These are phyloP conservation scores for Microhierax caerulescens DNA, from an alignment of 2,797 vertebrate genomes.

Conservation along the genomic window DNA sequence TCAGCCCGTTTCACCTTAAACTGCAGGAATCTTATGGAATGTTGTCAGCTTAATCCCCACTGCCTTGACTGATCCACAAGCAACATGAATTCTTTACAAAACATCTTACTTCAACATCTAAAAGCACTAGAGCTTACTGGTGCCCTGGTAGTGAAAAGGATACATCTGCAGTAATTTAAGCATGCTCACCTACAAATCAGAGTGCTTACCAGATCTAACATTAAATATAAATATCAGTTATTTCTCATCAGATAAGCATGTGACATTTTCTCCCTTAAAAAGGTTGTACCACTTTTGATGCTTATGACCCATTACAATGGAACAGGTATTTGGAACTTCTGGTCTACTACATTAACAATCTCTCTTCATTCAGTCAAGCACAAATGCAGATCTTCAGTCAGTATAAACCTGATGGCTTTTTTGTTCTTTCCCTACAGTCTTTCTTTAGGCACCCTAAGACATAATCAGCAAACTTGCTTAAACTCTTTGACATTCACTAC, in stretches of 20 bases:
- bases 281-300: not conserved
- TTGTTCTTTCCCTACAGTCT: not conserved
- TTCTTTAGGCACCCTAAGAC: not conserved
- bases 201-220: not conserved
- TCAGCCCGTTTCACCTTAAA: not conserved
- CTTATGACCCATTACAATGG: not conserved
- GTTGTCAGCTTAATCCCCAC: not conserved
- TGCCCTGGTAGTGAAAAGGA: not conserved
- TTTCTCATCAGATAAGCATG: conserved; percentile 7
- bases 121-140: not conserved
- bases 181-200: not conserved
- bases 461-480: not conserved
- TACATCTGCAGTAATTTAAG: not conserved
- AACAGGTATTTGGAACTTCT: not conserved
- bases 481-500: not conserved
- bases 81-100: not conserved
- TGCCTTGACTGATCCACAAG: not conserved
- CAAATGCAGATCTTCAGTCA: not conserved
- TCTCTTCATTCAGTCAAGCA: not conserved
- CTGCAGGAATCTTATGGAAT: not conserved
- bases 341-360: not conserved
- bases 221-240: not conserved
- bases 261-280: not conserved
- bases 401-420: not conserved
- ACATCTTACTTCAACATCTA: not conserved